These are phyloP conservation scores for Phataginus tetradactyla DNA, from an alignment of 2,797 vertebrate species.

Conservation along the genomic window DNA sequence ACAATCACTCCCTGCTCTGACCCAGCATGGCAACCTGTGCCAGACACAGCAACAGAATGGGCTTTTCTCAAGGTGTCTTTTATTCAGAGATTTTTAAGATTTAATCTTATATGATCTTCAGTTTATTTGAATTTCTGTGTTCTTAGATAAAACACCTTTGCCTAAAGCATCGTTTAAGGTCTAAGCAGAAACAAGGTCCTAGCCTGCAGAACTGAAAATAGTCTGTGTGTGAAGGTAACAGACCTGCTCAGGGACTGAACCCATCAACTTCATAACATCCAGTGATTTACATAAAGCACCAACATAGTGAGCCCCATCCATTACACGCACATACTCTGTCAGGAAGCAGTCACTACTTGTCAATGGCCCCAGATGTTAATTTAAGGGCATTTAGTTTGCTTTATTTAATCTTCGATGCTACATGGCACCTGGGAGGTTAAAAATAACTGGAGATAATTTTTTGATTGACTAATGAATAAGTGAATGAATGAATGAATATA, in stretches of 20 bases:
- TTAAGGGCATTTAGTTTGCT: neutral
- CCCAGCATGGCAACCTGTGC: neutral
- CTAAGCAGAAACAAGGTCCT: neutral
- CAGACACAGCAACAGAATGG: no score
- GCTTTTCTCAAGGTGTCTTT: neutral
- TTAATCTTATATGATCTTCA: neutral
- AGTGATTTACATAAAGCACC: neutral
- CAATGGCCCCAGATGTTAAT: neutral
- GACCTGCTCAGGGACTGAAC: accelerated
- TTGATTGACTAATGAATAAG: neutral
- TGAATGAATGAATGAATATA: neutral
- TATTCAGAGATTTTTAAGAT: neutral
- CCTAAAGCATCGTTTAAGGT: neutral
- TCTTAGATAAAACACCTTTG: neutral
- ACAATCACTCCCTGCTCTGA: neutral
- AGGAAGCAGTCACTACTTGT: neutral
- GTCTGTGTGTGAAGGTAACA: neutral
- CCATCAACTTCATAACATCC: accelerated
- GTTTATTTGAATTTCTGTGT: neutral
- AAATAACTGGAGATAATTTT: neutral
- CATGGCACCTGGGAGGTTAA: neutral
- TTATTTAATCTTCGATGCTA: neutral
- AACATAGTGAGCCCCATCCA: neutral
- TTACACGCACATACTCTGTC: neutral
- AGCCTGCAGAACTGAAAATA: neutral